Evolutionary conservation across 2,113 vertebrate genomes (phyloP).

Genomic region (Redunca redunca): DNA sequence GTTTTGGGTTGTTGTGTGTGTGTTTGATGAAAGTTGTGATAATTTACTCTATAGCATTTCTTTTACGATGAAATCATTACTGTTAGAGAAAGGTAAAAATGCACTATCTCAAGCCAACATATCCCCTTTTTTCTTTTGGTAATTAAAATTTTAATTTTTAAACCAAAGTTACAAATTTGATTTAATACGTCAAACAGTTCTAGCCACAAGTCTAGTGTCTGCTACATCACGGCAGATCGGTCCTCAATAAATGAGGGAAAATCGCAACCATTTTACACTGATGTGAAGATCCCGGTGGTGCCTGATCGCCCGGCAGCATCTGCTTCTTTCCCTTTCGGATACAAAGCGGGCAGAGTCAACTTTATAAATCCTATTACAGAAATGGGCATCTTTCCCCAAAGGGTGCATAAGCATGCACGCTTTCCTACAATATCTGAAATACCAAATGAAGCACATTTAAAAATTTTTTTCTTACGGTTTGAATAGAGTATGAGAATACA

Average conservation of each 20-base stretch:
- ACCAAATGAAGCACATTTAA: background rate
- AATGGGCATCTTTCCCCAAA: conserved; percentile 25
- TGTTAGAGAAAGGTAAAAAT: conserved; percentile 23
- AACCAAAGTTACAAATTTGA: conserved; percentile 13
- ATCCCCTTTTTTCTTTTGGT: background rate
- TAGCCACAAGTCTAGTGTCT: background rate
- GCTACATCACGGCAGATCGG: background rate
- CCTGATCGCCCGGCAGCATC: background rate
- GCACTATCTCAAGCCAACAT: background rate
- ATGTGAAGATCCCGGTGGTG: background rate
- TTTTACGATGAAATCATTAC: conserved; percentile 22
- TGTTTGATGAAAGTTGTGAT: background rate
- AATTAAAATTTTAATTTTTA: background rate
- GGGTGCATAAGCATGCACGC: background rate
- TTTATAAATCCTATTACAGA: conserved; percentile 52
- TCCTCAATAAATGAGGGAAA: conserved; percentile 19
- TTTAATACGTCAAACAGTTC: conserved; percentile 5
- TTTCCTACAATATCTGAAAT: conserved; percentile 35
- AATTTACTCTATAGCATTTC: background rate
- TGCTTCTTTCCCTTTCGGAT: background rate
- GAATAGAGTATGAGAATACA: background rate
- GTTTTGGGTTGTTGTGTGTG: background rate
- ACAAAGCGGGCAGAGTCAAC: conserved; percentile 21
- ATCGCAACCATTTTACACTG: background rate
- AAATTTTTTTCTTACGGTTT: background rate